Percentiles rank a stretch among this genome's conserved stretches.
These are phyloP conservation scores for Tetrapedia diversipes DNA, from an alignment of 2,888 invertebrate species.

Conservation along the genomic window DNA sequence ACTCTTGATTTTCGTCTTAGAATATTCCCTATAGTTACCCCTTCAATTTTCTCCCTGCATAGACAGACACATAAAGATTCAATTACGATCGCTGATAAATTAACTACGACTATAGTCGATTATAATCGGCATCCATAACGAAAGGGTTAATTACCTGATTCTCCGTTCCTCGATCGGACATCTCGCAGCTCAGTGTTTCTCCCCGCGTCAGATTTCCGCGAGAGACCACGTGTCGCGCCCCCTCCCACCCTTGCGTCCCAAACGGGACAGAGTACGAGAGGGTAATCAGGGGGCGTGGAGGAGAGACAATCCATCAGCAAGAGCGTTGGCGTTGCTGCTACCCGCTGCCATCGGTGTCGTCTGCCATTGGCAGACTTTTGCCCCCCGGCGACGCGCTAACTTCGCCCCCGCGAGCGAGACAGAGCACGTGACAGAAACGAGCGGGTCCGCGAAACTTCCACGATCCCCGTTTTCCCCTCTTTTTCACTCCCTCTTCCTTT, in stretches of 20 bases:
- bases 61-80: too few species aligned
- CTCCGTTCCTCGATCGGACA: too few species aligned
- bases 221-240: slow-evolving; percentile 9
- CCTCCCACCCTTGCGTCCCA: background rate
- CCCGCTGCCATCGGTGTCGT: slow-evolving; percentile 65
- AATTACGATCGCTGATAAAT: too few species aligned
- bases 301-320: slow-evolving; percentile 78
- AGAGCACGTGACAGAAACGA: slow-evolving; percentile 8
- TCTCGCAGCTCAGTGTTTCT: too few species aligned
- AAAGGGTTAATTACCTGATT: too few species aligned
- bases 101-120: too few species aligned
- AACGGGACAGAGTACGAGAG: slow-evolving; percentile 62
- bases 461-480: slow-evolving; percentile 27
- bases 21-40: too few species aligned
- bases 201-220: too few species aligned
- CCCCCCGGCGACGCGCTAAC: slow-evolving; percentile 70
- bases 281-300: slow-evolving; percentile 67
- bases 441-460: slow-evolving; percentile 49
- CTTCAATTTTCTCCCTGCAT: too few species aligned
- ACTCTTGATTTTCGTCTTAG: too few species aligned
- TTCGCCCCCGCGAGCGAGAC: slow-evolving; percentile 45
- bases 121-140: too few species aligned
- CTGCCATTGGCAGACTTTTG: slow-evolving; percentile 78
- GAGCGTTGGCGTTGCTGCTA: slow-evolving; percentile 58
- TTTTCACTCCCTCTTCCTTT: slow-evolving; percentile 20